These are phyloP conservation scores for Craniophora ligustri DNA, from an alignment of 2,888 invertebrate species.

Conservation along the genomic window DNA sequence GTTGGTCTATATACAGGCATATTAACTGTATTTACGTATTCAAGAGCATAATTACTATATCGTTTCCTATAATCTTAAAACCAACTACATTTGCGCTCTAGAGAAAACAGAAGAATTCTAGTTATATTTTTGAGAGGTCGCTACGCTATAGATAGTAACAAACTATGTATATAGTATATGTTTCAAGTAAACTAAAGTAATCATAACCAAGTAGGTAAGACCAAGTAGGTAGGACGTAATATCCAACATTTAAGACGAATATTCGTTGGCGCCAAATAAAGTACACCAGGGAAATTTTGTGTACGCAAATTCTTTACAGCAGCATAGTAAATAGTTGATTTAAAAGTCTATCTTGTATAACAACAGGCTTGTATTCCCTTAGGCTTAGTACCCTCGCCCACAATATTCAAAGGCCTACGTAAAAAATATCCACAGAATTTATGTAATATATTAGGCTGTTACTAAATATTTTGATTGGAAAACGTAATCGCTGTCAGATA, in stretches of 20 bases:
- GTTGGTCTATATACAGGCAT: conserved; percentile 33
- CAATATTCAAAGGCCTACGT: neutral
- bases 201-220: conserved; percentile 28
- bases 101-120: conserved; percentile 14
- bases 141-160: neutral
- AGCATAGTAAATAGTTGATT: conserved; percentile 23
- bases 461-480: neutral
- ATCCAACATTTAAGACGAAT: conserved; percentile 38
- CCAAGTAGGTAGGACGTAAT: conserved; percentile 23
- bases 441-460: neutral
- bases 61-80: conserved; percentile 14
- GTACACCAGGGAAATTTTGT: conserved; percentile 41
- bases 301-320: conserved; percentile 33
- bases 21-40: conserved; percentile 30
- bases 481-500: neutral
- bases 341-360: conserved; percentile 14
- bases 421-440: neutral
- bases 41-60: conserved; percentile 18
- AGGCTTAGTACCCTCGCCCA: neutral
- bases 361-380: neutral
- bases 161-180: conserved; percentile 8
- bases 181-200: conserved; percentile 29
- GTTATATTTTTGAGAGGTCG: conserved; percentile 20
- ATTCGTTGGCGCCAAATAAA: conserved; percentile 34
- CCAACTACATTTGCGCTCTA: conserved; percentile 21